A percentile compares a stretch with the other conserved stretches of the same genome.
Conservation (phyloP, 2,113 vertebrate genomes). For the Paramisgurnus dabryanus region DNA sequence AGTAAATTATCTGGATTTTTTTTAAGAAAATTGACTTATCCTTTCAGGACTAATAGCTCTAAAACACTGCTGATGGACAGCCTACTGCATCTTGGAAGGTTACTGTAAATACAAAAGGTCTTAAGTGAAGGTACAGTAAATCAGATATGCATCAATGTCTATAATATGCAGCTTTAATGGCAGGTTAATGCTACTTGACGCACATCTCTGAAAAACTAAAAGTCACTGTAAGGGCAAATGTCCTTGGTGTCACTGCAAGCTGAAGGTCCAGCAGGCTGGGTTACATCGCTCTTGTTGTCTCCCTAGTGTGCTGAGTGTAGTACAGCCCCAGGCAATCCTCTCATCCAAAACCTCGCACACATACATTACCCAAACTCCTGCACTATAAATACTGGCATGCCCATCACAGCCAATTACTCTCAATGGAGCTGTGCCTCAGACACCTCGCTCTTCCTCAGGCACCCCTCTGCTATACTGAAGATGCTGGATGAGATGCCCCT, state of each 20-base stretch:
- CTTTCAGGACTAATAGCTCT: no score
- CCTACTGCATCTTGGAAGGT: no score
- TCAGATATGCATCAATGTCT: background rate
- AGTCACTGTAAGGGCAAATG: slow-evolving; percentile 9
- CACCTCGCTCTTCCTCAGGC: background rate
- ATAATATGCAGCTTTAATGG: background rate
- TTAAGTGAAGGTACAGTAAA: background rate
- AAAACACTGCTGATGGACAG: no score
- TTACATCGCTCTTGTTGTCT: slow-evolving; percentile 13
- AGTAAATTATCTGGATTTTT: no score
- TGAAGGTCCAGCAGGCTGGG: slow-evolving; percentile 5
- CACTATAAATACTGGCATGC: slow-evolving; percentile 55
- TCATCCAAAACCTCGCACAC: slow-evolving; percentile 14
- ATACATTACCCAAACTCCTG: slow-evolving; percentile 28
- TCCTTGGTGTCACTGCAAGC: slow-evolving; percentile 24
- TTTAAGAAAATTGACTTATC: no score
- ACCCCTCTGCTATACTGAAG: background rate
- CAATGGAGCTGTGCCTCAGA: slow-evolving; percentile 22
- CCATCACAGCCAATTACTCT: slow-evolving; percentile 52
- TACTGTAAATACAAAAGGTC: no score
- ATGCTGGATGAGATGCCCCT: slow-evolving; percentile 7
- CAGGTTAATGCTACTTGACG: slow-evolving; percentile 20
- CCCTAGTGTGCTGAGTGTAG: slow-evolving; percentile 33
- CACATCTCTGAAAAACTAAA: slow-evolving; percentile 16
- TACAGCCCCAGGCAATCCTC: slow-evolving; percentile 26